phyloP scores from a whole-genome alignment of 2,888 invertebrate species.

The Pyralis farinalis region DNA sequence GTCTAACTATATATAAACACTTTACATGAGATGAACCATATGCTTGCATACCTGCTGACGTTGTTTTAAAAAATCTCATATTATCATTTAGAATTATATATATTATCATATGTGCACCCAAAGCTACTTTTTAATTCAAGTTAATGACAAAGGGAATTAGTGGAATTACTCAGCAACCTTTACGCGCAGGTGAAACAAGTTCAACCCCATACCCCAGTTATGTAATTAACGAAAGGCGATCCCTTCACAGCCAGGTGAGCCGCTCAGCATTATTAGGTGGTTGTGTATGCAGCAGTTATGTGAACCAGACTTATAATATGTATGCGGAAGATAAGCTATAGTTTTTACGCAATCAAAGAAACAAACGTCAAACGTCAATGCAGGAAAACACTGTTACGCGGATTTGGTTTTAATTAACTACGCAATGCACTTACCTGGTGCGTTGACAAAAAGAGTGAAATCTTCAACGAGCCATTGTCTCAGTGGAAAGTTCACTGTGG shows the following conservation, averaged over 20 bases:
- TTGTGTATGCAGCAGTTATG: neutral
- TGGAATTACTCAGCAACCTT: neutral
- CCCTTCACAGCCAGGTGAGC: neutral
- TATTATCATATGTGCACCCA: no score
- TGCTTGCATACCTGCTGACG: no score
- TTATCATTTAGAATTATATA: no score
- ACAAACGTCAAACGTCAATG: constrained; percentile 31
- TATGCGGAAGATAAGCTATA: constrained; percentile 17
- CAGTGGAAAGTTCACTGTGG: constrained; percentile 66
- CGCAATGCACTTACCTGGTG: constrained; percentile 38
- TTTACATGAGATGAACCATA: no score
- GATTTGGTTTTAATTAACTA: constrained; percentile 54
- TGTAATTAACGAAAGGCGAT: neutral
- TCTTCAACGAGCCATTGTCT: constrained; percentile 68
- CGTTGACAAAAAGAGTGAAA: constrained; percentile 77
- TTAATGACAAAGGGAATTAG: constrained; percentile 2
- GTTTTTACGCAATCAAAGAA: constrained; percentile 35
- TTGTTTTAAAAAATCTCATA: no score
- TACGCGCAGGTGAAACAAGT: neutral
- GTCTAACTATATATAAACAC: no score
- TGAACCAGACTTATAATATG: constrained; percentile 5
- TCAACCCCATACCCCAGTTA: neutral
- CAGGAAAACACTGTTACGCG: constrained; percentile 53
- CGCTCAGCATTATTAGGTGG: neutral
- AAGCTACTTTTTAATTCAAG: constrained; percentile 1